Conservation (phyloP, 1,140 invertebrate species). For the Drosophila parvula region DNA sequence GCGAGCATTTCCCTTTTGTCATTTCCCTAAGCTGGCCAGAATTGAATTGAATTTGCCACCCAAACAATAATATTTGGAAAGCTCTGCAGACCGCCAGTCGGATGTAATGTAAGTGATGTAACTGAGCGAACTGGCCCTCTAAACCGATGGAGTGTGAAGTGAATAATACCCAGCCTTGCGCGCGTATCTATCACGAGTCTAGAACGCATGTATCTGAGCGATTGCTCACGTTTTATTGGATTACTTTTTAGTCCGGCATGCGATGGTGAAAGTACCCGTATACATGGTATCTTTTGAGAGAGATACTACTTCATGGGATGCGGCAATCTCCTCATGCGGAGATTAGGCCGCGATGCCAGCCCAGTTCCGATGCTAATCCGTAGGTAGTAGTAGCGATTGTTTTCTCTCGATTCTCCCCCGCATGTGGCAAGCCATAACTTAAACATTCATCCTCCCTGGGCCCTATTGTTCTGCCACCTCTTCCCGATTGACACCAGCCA, state of each 20-base stretch:
- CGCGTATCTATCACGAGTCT: background rate
- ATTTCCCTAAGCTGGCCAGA: constrained; percentile 41
- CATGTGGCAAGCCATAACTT: constrained; percentile 1
- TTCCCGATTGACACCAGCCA: background rate
- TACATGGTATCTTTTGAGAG: background rate
- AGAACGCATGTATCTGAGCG: constrained; percentile 8
- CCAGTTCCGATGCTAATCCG: background rate
- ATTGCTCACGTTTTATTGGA: constrained; percentile 10
- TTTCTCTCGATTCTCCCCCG: background rate
- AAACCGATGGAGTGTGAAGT: constrained; percentile 21
- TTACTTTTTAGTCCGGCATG: background rate
- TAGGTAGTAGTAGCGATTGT: background rate
- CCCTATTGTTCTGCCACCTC: background rate
- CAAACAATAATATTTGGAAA: constrained; percentile 43
- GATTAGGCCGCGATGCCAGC: too few species aligned
- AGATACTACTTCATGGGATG: background rate
- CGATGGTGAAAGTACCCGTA: constrained; percentile 1
- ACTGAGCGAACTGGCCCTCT: constrained; percentile 3
- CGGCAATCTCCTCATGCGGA: too few species aligned
- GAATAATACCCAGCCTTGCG: constrained; percentile 1
- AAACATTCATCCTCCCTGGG: background rate
- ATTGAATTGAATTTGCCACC: constrained; percentile 42
- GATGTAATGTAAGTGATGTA: constrained; percentile 21
- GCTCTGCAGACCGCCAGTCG: background rate
- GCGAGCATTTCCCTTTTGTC: constrained; percentile 31